phyloP scores from a whole-genome alignment of 2,113 vertebrate species.

The Willisornis vidua region DNA sequence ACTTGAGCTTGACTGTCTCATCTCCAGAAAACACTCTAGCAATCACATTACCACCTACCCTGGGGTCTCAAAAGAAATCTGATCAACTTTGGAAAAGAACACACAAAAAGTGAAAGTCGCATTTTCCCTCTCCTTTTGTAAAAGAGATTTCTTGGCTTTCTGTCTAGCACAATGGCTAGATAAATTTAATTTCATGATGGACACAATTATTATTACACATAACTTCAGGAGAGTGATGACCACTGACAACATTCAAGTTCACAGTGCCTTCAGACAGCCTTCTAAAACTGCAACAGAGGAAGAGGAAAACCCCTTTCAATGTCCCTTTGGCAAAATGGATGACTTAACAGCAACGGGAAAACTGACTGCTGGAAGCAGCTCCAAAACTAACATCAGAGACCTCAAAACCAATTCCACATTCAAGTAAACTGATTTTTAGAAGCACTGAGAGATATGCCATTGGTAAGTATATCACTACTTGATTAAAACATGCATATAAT shows the following conservation, averaged over 20 bases:
- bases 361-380: neutral
- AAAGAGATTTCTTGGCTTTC: neutral
- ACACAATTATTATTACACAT: neutral
- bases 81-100: neutral
- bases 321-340: neutral
- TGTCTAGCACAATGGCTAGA: neutral
- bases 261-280: neutral
- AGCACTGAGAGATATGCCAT: neutral
- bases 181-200: neutral
- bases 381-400: neutral
- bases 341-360: neutral
- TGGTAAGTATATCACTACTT: neutral
- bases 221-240: neutral
- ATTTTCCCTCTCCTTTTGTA: neutral
- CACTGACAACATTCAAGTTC: neutral
- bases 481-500: neutral
- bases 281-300: neutral
- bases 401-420: neutral
- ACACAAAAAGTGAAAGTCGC: neutral
- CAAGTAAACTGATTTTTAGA: neutral
- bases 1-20: neutral
- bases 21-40: neutral
- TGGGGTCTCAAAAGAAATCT: neutral
- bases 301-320: neutral
- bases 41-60: neutral